Conservation (phyloP, 2,113 vertebrate species). For the Rhizomys pruinosus region DNA sequence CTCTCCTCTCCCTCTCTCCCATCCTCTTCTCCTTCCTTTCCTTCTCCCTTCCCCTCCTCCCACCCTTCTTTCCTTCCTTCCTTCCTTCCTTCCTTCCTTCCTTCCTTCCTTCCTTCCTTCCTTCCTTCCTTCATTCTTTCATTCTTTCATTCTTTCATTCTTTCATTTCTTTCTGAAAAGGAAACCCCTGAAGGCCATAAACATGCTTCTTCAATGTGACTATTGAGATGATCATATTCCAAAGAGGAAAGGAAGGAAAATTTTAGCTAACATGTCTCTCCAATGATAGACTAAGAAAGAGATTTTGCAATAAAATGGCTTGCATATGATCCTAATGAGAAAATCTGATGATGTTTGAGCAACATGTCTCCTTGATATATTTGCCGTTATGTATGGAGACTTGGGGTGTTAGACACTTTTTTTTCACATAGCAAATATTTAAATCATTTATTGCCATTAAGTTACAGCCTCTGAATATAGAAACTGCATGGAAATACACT, state of each 20-base stretch:
- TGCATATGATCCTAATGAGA: neutral
- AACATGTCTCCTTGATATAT: neutral
- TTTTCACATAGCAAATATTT: too few species aligned
- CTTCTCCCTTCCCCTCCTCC: too few species aligned
- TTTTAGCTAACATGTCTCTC: neutral
- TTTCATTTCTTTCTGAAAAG: neutral
- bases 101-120: too few species aligned
- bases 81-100: too few species aligned
- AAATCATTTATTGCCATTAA: too few species aligned
- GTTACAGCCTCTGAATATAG: too few species aligned
- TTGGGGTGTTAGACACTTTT: neutral
- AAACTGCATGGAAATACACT: too few species aligned
- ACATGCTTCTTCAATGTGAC: constrained; percentile 2
- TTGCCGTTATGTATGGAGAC: neutral
- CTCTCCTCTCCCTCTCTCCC: too few species aligned
- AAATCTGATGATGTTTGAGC: neutral
- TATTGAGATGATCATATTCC: constrained; percentile 39
- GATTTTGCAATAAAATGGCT: neutral
- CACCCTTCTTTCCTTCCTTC: too few species aligned
- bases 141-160: too few species aligned
- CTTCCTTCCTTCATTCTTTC: too few species aligned
- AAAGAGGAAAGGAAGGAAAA: neutral
- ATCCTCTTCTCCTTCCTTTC: too few species aligned
- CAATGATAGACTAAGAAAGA: neutral
- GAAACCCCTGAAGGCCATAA: neutral